Conservation (phyloP, 92 coral and sea anemone species). For the Desmophyllum pertusum region DNA sequence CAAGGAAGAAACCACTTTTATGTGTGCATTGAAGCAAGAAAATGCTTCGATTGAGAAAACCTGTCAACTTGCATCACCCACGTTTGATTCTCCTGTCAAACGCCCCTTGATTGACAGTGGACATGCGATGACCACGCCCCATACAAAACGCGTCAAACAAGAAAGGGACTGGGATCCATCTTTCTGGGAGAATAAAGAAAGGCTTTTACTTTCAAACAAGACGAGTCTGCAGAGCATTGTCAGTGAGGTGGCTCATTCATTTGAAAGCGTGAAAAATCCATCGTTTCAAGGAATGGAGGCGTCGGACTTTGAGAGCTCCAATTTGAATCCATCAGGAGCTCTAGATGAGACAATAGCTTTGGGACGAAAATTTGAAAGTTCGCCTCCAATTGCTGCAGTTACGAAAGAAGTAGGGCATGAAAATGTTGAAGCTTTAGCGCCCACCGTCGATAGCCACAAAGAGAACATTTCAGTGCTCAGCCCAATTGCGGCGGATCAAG, state of each 20-base stretch:
- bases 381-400: neutral
- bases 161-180: neutral
- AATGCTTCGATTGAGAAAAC: neutral
- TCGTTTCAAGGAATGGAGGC: neutral
- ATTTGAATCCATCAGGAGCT: neutral
- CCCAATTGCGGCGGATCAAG: neutral
- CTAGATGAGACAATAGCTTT: neutral
- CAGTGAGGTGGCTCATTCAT: conserved; percentile 8
- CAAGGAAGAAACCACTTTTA: neutral
- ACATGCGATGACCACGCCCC: neutral
- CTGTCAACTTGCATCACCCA: neutral
- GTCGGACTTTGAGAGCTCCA: neutral
- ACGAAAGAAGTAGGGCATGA: neutral
- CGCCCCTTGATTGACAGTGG: conserved; percentile 1
- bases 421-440: neutral
- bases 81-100: neutral
- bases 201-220: neutral
- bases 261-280: neutral
- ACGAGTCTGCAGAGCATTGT: neutral
- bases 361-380: neutral
- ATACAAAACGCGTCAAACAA: conserved; percentile 19
- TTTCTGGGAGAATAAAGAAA: neutral
- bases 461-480: neutral
- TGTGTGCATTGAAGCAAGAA: neutral
- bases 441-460: neutral